These are phyloP conservation scores for Yponomeuta malinellus DNA, from an alignment of 2,888 invertebrate genomes.

Conservation along the genomic window DNA sequence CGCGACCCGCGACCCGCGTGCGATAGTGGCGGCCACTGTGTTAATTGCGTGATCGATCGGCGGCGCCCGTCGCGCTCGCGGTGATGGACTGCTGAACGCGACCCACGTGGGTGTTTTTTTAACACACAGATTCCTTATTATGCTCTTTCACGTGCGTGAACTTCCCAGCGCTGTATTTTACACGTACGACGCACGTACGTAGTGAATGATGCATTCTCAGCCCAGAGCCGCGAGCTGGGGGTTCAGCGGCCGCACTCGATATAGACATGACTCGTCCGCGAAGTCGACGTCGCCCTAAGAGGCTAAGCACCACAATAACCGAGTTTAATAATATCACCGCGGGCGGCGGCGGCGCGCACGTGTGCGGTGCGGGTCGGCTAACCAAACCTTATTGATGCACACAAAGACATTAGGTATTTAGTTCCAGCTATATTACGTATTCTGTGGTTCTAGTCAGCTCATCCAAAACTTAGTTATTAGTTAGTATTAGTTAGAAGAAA, in stretches of 20 bases:
- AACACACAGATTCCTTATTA: not conserved
- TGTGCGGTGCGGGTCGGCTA: not conserved
- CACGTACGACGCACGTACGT: too few relatives aligned
- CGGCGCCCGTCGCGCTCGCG: conserved; percentile 31
- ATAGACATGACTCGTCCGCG: conserved; percentile 1
- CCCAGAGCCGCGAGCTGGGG: not conserved
- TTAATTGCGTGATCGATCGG: conserved; percentile 21
- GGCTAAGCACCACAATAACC: not conserved
- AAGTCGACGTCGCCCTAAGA: not conserved
- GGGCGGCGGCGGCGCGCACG: not conserved
- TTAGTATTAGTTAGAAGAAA: too few relatives aligned
- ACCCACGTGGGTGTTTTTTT: conserved; percentile 4
- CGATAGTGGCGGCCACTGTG: conserved; percentile 24
- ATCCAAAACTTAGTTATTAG: too few relatives aligned
- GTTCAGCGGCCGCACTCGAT: conserved; percentile 1
- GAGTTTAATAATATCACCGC: not conserved
- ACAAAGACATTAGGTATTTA: not conserved
- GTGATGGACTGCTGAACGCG: conserved; percentile 26
- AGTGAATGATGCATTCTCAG: too few relatives aligned
- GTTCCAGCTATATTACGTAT: too few relatives aligned
- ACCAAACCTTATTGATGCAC: not conserved
- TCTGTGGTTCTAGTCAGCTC: too few relatives aligned
- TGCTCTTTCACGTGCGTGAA: not conserved
- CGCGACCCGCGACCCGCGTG: not conserved
- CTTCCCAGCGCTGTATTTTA: not conserved